These are phyloP conservation scores for Halocaridina rubra DNA, from an alignment of 2,888 invertebrate species.

Conservation along the genomic window DNA sequence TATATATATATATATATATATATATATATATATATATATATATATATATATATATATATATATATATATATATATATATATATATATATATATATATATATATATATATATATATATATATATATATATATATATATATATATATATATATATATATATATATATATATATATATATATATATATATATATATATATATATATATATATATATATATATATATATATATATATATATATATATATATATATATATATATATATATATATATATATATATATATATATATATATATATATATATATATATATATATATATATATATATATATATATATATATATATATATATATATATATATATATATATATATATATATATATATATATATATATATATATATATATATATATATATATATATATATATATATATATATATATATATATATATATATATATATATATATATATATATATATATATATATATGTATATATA, in stretches of 20 bases:
- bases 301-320: background rate
- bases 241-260: background rate
- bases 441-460: no score
- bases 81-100: slow-evolving; percentile 1
- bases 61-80: slow-evolving; percentile 8
- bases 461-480: no score
- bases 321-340: background rate
- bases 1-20: slow-evolving; percentile 1
- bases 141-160: background rate
- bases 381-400: background rate
- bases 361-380: background rate
- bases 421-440: background rate
- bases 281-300: background rate
- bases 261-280: background rate
- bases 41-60: slow-evolving; percentile 8
- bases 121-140: background rate
- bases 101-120: background rate
- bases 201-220: background rate
- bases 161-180: background rate
- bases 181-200: background rate
- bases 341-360: background rate
- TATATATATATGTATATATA: no score
- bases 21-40: background rate
- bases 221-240: background rate
- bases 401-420: background rate